These are phyloP conservation scores for Tetanocera ferruginea DNA, from an alignment of 2,888 invertebrate genomes.

Conservation along the genomic window DNA sequence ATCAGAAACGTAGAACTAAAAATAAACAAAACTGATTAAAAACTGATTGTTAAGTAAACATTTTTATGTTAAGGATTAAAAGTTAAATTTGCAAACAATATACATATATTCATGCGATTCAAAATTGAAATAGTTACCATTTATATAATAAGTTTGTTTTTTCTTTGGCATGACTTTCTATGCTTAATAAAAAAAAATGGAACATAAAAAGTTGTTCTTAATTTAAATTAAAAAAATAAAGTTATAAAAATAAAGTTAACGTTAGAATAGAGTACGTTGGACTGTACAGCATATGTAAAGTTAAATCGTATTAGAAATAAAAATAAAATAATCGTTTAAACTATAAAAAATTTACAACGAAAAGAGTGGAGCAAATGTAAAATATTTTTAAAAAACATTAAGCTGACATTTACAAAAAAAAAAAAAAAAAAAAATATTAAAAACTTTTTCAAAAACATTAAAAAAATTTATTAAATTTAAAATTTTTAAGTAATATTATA, in stretches of 20 bases:
- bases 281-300: neutral
- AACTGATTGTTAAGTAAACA: too few relatives aligned
- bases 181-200: neutral
- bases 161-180: too few relatives aligned
- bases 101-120: too few relatives aligned
- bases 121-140: too few relatives aligned
- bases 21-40: too few relatives aligned
- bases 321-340: neutral
- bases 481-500: neutral
- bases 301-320: neutral
- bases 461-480: neutral
- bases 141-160: too few relatives aligned
- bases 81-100: too few relatives aligned
- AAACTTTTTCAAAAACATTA: neutral
- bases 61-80: too few relatives aligned
- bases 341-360: neutral
- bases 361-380: neutral
- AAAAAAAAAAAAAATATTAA: neutral
- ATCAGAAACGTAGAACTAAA: too few relatives aligned
- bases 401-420: neutral
- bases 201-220: neutral
- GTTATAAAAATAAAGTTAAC: neutral
- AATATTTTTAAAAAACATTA: neutral
- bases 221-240: neutral
- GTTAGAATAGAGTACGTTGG: too few relatives aligned